Evolutionary conservation across 2,113 vertebrate genomes (phyloP), one percentile per base, ranked within the genome.

Genomic region (Grus americana): DNA sequence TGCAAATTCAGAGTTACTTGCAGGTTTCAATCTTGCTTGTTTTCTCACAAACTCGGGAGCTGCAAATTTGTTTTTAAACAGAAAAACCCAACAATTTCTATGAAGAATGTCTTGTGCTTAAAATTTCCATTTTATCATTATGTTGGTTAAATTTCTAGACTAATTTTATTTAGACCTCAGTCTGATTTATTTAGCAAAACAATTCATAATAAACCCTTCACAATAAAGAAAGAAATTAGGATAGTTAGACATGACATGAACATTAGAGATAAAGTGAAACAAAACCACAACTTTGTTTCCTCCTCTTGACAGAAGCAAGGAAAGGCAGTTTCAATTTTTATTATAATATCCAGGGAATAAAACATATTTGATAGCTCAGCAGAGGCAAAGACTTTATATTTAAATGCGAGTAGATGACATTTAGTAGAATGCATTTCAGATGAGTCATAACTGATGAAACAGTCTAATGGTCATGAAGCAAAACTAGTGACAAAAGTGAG

Each of bases 391-490:
- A 65, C 29, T 76, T 95, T 92, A 7, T 92, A 95, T 96, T 97
- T 97, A 93, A 96, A 94, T 96, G 50, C 95, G 52, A 76, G 58
- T 83, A 95, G 83, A 96, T 67, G 88, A 90, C 73, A 94, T 4
- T 93, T 83, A 90, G 44, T 21, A 84, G 54, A 46, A 80, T 95
- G 86, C 65, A 79, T 96, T 94, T 96, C 52, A 74, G 90, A 93
- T 84, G 82, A 97, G 57, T 96, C 88, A 90, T 95, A 95, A 96
- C 66, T 93, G 95, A 95, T 67, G 75, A 95, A 91, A 96, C 29
- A 71, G 42, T 90, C 88, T 91, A 87, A 83, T 54, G 75, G 23
- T 92, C n/a, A 22, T 70, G 84, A 95, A 95, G 58, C 3, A 29
- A 93, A 93, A 86, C 52, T 79, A 62, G 71, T 66, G 46, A 75